Percentiles rank a stretch among this genome's conserved stretches.
phyloP scores from a whole-genome alignment of 1,140 invertebrate genomes.

The Drosophila orosa region DNA sequence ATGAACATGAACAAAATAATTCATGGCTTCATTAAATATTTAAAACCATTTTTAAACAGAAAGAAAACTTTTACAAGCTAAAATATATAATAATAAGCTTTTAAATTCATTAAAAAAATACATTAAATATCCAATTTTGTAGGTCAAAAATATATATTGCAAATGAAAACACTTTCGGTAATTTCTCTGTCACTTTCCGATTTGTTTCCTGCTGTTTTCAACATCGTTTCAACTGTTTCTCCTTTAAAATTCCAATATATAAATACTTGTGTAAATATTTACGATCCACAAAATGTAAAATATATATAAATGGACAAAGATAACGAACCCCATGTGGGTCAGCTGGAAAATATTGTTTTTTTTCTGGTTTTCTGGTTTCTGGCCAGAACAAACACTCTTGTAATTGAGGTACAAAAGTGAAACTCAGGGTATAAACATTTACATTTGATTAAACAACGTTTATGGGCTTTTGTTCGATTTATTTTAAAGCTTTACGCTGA shows the following conservation, averaged over 20 bases:
- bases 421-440: conserved; percentile 69
- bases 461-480: conserved; percentile 64
- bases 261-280: conserved; percentile 30
- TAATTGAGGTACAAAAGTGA: conserved; percentile 66
- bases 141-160: not conserved
- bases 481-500: conserved; percentile 54
- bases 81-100: not conserved
- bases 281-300: conserved; percentile 30
- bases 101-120: not conserved
- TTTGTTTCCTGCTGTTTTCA: conserved; percentile 16
- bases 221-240: conserved; percentile 11
- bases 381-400: conserved; percentile 52
- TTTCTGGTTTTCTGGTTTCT: conserved; percentile 12
- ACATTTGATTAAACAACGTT: conserved; percentile 76
- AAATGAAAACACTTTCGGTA: conserved; percentile 7
- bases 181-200: conserved; percentile 33
- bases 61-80: not conserved
- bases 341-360: conserved; percentile 41
- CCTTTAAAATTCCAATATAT: conserved; percentile 3
- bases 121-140: not conserved
- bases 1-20: not conserved
- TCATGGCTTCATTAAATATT: not conserved
- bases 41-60: not conserved
- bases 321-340: conserved; percentile 64
- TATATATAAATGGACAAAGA: conserved; percentile 47